Evolutionary conservation across 2,888 invertebrate species (phyloP).

Genomic region (Acanthacorydalis orientalis): DNA sequence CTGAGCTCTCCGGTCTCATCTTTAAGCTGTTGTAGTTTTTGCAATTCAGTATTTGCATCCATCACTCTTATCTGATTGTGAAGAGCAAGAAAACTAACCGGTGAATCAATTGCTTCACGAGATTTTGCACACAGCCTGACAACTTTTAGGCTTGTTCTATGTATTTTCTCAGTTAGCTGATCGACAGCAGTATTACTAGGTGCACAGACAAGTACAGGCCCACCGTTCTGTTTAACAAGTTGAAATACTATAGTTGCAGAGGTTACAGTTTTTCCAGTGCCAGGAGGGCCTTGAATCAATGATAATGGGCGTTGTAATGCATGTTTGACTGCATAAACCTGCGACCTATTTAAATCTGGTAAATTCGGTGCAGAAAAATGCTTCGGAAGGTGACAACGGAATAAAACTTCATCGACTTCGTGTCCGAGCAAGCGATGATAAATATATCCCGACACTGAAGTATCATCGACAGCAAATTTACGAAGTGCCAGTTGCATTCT

Average conservation of each 20-base stretch:
- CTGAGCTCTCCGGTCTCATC: constrained; percentile 97
- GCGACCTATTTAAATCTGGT: constrained; percentile 94
- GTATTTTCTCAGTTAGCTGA: constrained; percentile 97
- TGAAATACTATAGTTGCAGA: constrained; percentile 99
- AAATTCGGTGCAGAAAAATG: constrained; percentile 94
- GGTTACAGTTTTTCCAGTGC: constrained; percentile 97
- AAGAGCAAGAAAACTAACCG: constrained; percentile 88
- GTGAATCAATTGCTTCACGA: constrained; percentile 94
- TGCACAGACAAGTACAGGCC: constrained; percentile 93
- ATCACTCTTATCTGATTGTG: constrained; percentile 95
- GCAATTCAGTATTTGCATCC: constrained; percentile 82
- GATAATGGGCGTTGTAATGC: constrained; percentile 91
- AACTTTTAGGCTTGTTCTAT: constrained; percentile 84
- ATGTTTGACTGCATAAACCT: constrained; percentile 96
- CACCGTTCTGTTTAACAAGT: constrained; percentile 82
- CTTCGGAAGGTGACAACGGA: constrained; percentile 84
- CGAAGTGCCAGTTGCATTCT: constrained; percentile 91
- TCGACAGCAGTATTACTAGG: constrained; percentile 99
- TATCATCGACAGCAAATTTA: constrained; percentile 91
- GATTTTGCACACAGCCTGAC: constrained; percentile 95
- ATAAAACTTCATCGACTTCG: constrained; percentile 83
- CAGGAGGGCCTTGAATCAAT: constrained; percentile 93
- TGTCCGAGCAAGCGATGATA: constrained; percentile 92
- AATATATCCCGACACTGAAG: constrained; percentile 93
- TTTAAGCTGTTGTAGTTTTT: constrained; percentile 89